A percentile compares a stretch with the other conserved stretches of the same genome.
phyloP scores from a whole-genome alignment of 30 jellyfish, hydroid and myxozoan genomes.

The Turritopsis dohrnii region DNA sequence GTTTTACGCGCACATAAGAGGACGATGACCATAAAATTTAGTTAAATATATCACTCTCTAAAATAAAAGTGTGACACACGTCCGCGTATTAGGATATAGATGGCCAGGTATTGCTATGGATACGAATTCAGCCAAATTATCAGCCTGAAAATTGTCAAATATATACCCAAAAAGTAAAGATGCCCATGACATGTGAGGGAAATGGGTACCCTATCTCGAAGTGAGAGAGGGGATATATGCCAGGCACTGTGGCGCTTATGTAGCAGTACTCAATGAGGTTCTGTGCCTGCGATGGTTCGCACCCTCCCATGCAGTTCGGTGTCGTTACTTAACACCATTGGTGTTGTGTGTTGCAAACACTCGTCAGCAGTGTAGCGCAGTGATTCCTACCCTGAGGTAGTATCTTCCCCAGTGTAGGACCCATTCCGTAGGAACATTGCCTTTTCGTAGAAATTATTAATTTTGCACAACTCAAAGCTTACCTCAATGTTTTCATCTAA shows the following conservation, averaged over 20 bases:
- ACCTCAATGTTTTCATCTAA: neutral
- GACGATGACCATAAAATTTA: too few relatives aligned
- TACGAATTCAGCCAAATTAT: too few relatives aligned
- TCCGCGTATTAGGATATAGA: too few relatives aligned
- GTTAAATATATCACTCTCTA: too few relatives aligned
- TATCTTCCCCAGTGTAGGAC: neutral
- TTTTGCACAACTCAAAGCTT: neutral
- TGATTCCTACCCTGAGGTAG: neutral
- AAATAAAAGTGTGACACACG: too few relatives aligned
- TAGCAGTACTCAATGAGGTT: neutral
- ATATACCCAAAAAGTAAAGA: too few relatives aligned
- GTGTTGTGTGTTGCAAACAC: neutral
- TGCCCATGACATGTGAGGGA: too few relatives aligned
- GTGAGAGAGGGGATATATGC: neutral
- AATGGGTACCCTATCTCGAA: neutral
- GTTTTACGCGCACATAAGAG: too few relatives aligned
- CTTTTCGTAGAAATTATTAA: neutral
- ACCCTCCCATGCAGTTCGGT: neutral
- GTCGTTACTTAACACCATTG: neutral
- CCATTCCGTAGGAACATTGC: neutral
- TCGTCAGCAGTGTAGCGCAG: neutral
- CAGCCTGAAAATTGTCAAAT: too few relatives aligned
- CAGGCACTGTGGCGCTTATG: neutral
- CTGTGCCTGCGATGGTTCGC: neutral
- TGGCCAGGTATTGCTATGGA: too few relatives aligned